Evolutionary conservation across 2,113 vertebrate genomes (phyloP).

Genomic region (Glaucomys volans): DNA sequence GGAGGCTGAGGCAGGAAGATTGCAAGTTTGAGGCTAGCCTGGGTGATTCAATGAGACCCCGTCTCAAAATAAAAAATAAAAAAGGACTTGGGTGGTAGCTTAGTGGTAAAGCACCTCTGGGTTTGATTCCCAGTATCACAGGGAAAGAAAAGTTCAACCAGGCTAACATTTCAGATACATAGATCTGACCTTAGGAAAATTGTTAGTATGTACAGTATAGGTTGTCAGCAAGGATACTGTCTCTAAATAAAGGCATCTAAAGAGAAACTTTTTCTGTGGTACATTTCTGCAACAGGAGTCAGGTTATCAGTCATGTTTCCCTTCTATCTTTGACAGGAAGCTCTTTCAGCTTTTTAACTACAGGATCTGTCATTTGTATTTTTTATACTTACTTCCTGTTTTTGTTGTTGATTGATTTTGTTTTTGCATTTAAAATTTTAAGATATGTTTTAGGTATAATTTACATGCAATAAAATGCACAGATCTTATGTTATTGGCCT

Average conservation of each 20-base stretch:
- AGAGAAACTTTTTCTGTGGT: background rate
- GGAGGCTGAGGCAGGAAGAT: too few relatives aligned
- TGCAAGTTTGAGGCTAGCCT: too few relatives aligned
- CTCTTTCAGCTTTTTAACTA: background rate
- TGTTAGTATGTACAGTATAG: background rate
- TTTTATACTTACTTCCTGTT: background rate
- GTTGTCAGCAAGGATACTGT: background rate
- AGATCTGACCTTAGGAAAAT: background rate
- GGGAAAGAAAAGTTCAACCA: background rate
- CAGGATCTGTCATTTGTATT: background rate
- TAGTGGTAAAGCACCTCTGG: too few relatives aligned
- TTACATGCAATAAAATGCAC: constrained; percentile 56
- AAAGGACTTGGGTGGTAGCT: too few relatives aligned
- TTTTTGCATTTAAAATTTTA: constrained; percentile 21
- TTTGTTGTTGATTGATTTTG: constrained; percentile 4
- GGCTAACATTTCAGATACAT: background rate
- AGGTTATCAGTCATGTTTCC: background rate
- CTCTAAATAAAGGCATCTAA: background rate
- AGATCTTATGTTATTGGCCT: constrained; percentile 13
- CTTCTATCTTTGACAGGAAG: background rate
- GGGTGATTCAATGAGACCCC: too few relatives aligned
- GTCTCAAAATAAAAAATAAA: too few relatives aligned
- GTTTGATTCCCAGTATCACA: too few relatives aligned
- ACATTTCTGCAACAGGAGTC: background rate
- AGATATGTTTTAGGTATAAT: constrained; percentile 36